phyloP scores from a whole-genome alignment of 92 coral and sea anemone genomes.

The Epizoanthus scotinus region DNA sequence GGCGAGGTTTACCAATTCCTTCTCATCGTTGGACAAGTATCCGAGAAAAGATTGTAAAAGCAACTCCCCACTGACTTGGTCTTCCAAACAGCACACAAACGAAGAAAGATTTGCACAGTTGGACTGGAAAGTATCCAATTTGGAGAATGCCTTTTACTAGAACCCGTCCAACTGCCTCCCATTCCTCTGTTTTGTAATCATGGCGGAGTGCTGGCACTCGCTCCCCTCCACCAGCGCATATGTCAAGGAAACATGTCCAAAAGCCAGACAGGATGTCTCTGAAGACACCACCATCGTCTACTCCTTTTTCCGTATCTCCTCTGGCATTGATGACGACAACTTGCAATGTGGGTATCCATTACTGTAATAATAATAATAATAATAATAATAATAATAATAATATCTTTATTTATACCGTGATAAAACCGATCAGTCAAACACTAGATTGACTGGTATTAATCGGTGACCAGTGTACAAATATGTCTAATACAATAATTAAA shows the following conservation, averaged over 20 bases:
- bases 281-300: conserved; percentile 44
- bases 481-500: too few species aligned
- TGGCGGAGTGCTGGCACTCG: conserved; percentile 58
- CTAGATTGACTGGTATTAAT: too few species aligned
- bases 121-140: conserved; percentile 43
- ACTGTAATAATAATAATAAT: too few species aligned
- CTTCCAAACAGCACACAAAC: conserved; percentile 26
- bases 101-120: conserved; percentile 48
- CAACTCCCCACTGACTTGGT: conserved; percentile 5
- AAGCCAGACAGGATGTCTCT: conserved; percentile 37
- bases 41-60: conserved; percentile 10
- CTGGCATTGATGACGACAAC: conserved; percentile 31
- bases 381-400: too few species aligned
- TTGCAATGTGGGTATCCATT: background rate
- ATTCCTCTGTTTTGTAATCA: conserved; percentile 51
- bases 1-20: conserved; percentile 10
- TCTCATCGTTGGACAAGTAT: conserved; percentile 35
- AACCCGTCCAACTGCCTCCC: conserved; percentile 50
- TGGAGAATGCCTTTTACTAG: conserved; percentile 55
- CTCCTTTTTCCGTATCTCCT: conserved; percentile 32
- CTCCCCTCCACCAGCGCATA: conserved; percentile 62
- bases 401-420: too few species aligned
- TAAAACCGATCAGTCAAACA: too few species aligned
- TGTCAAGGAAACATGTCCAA: conserved; percentile 40
- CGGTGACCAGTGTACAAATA: too few species aligned